Evolutionary conservation across 2,113 vertebrate species (phyloP), one percentile per base, ranked within the genome.

Genomic region (Galeopterus variegatus): DNA sequence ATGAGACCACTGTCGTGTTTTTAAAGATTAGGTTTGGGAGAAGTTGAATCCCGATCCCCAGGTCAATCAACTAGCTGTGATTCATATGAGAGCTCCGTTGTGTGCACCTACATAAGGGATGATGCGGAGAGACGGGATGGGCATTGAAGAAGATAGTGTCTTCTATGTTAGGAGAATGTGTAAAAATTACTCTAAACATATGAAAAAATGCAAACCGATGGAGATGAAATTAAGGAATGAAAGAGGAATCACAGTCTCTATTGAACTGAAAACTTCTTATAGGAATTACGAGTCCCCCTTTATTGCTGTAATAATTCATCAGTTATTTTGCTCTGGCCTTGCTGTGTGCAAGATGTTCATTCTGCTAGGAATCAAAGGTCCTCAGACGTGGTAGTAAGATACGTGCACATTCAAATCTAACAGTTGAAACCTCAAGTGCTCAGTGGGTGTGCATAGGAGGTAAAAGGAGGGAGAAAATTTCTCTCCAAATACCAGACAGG

Each of bases 361-460:
- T 80, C 48, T 81, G n/a, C 72, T 56, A 90, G 88, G 62, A 88
- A 52, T 31, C 31, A 21, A 87, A 45, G 52, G n/a, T 92, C 36
- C 50, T n/a, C 69, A 80, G 73, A 33, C 4, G 9, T 52, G 76
- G 26, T 18, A 56, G 62, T 18, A 15, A 92, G 26, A 50, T 13
- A 62, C 4, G 41, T 48, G 21, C 26, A 52, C 3, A 10, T 6
- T 4, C 33, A 96, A 82, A 95, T 14, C 31, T 19, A 69, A 48
- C 2, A 41, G 70, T 48, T 81, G 18, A 52, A 12, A 65, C 6
- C 33, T 90, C 77, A 79, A 4, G 31, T 4, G 69, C 21, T 56
- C 75, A 17, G 0, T 67, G 60, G 21, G 6, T 31, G 36, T 15
- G 33, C 56, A 56, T 0, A 2, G 58, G 26, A 26, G 33, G 28